Evolutionary conservation across 2,113 vertebrate species (phyloP).

Genomic region (Lophura nycthemera): DNA sequence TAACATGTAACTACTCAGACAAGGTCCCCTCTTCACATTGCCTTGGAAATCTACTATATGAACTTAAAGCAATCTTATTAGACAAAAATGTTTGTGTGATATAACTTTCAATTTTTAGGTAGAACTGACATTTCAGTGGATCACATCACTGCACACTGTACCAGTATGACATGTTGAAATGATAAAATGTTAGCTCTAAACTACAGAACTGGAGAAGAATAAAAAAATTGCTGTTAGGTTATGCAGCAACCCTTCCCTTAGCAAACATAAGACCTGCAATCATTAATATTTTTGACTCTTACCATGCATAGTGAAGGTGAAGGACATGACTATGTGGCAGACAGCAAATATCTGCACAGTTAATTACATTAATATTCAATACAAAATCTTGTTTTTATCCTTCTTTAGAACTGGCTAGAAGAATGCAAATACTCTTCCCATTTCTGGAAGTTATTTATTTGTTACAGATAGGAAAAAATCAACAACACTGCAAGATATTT

Average conservation of each 20-base stretch:
- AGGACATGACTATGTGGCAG: not conserved
- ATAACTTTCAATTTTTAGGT: constrained; percentile 4
- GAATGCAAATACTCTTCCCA: not conserved
- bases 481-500: not conserved
- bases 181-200: not conserved
- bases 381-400: not conserved
- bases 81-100: not conserved
- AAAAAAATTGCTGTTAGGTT: not conserved
- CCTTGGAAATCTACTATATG: not conserved
- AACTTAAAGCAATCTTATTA: not conserved
- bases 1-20: not conserved
- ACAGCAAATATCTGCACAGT: not conserved
- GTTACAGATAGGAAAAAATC: not conserved
- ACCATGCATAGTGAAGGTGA: not conserved
- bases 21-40: not conserved
- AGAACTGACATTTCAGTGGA: constrained; percentile 1
- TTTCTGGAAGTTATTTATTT: not conserved
- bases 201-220: not conserved
- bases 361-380: not conserved
- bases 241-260: not conserved
- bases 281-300: not conserved
- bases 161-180: not conserved
- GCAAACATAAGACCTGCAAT: not conserved
- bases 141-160: not conserved
- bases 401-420: not conserved